Conservation (phyloP, 2,113 vertebrate genomes). For the Peromyscus leucopus region DNA sequence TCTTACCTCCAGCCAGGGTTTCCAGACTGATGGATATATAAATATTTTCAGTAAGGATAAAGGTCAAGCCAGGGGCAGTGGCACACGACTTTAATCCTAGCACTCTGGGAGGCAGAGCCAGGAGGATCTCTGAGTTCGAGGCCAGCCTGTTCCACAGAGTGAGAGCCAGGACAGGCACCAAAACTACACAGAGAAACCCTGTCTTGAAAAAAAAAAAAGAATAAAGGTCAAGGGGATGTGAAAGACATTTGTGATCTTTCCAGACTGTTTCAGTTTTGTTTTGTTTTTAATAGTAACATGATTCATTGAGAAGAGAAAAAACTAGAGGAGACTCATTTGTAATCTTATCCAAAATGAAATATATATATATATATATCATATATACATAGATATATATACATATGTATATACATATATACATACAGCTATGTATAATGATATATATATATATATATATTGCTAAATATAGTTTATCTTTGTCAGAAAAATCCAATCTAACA, state of each 20-base stretch:
- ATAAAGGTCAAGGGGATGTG: not conserved
- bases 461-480: slow-evolving; percentile 26
- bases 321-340: not conserved
- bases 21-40: not conserved
- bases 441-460: not conserved
- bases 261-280: slow-evolving; percentile 19
- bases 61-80: too few relatives aligned
- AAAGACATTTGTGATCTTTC: slow-evolving; percentile 24
- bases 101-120: too few relatives aligned
- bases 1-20: not conserved
- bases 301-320: slow-evolving; percentile 49
- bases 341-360: not conserved
- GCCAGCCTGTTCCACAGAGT: too few relatives aligned
- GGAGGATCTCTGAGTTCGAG: too few relatives aligned
- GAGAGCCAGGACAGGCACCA: too few relatives aligned
- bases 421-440: not conserved
- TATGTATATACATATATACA: too few relatives aligned
- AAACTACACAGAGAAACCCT: too few relatives aligned
- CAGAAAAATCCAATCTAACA: slow-evolving; percentile 54
- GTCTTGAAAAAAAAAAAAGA: too few relatives aligned
- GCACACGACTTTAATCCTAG: too few relatives aligned
- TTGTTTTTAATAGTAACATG: slow-evolving; percentile 18
- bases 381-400: too few relatives aligned
- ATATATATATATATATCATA: not conserved
- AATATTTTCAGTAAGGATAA: slow-evolving; percentile 44